Base-by-base conservation (phyloP, 2,113 vertebrate species). In the Morone saxatilis region DNA sequence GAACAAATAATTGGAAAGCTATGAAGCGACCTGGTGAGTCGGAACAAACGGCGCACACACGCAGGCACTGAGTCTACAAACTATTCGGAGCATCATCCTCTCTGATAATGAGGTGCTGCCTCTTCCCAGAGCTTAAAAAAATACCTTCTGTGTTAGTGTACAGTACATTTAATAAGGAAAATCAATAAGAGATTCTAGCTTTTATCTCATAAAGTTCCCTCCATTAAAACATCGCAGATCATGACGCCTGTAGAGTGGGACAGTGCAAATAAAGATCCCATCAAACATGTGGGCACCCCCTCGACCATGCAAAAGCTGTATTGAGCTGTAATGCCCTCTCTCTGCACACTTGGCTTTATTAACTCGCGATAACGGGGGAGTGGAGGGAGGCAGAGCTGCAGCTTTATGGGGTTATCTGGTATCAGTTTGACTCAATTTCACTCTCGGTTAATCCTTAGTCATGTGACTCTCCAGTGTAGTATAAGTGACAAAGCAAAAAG, bases 1-100 rank as follows among this genome's bases (percentile, higher is more conserved):
- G 43, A 61, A 80, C 69, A 83, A 77, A 84, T 78, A 65, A 83
- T 80, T 67, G 61, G 51, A 71, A 47, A 13, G 14, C 43, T 78
- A 12, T 40, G 59, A 61, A 71, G 59, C 38, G 8, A 67, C 67
- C 67, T 62, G 43, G 45, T 68, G 63, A 75, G 69, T 8, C 41
- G 14, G 51, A 76, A 59, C 66, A 61, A 67, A 43, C 22, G 22
- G 25, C 45, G 69, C 51, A 16, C 16, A 54, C 36, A 40, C n/a
- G 7, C 4, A 25, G 7, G 36, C 75, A 31, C 22, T 3, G 14
- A 51, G 13, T 20, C 36, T 45, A 51, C 16, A 63, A 50, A 54
- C 16, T 31, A 61, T 48, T 60, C 22, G 40, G 40, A 47, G 14
- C 43, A 61, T 72, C 70, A 22, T 25, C 43, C 38, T 40, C 19